Conservation (phyloP, 2,797 vertebrate species). For the Danio albolineatus region DNA sequence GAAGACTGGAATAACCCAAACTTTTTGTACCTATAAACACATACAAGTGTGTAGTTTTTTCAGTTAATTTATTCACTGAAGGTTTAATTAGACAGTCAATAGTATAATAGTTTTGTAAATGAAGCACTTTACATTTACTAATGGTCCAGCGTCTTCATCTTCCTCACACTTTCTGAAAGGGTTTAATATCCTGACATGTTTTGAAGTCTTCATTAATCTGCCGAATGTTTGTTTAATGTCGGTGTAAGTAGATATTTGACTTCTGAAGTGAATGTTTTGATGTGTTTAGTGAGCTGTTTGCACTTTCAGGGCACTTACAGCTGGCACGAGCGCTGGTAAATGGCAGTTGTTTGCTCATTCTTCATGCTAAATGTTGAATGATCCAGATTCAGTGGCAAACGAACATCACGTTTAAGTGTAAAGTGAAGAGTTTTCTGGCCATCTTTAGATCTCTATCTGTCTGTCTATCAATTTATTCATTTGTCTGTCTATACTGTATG, state of each 20-base stretch:
- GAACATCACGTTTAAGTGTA: neutral
- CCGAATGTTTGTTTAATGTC: conserved; percentile 18
- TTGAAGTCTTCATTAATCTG: conserved; percentile 7
- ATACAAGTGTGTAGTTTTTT: neutral
- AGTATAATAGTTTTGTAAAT: neutral
- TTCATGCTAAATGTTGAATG: neutral
- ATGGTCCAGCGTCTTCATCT: neutral
- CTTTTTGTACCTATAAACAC: no score
- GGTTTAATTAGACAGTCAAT: neutral
- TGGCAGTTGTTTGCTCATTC: conserved; percentile 16
- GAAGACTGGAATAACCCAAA: no score
- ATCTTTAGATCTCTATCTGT: neutral
- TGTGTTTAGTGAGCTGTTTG: conserved; percentile 30
- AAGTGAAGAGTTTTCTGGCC: neutral
- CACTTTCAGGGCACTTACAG: conserved; percentile 36
- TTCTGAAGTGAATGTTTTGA: conserved; percentile 21
- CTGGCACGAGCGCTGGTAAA: neutral
- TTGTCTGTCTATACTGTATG: neutral
- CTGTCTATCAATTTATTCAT: neutral
- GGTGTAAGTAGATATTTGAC: conserved; percentile 4
- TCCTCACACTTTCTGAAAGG: neutral
- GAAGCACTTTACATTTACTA: neutral
- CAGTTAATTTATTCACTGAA: neutral
- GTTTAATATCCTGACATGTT: conserved; percentile 10
- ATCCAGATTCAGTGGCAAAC: neutral